phyloP scores from a whole-genome alignment of 2,113 vertebrate genomes.

The Ptilonorhynchus violaceus region DNA sequence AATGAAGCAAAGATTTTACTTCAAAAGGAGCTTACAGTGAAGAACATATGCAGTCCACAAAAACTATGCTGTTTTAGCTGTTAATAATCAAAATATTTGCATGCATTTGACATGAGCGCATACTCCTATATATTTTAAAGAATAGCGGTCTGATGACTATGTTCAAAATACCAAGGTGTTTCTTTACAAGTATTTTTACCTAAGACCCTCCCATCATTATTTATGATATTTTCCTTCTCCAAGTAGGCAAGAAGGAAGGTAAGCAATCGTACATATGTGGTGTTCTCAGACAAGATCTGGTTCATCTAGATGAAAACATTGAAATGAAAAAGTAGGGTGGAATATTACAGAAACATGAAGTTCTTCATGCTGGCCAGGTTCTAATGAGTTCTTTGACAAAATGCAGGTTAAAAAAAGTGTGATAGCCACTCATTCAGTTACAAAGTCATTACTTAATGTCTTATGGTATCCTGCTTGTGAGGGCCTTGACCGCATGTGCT shows the following conservation, averaged over 20 bases:
- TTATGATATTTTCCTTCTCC: neutral
- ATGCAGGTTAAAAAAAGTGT: neutral
- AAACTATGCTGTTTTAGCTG: neutral
- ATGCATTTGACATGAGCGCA: neutral
- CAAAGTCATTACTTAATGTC: neutral
- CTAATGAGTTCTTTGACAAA: neutral
- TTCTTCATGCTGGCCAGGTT: neutral
- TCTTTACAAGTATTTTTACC: neutral
- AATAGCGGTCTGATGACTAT: neutral
- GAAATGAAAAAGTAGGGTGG: neutral
- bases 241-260: neutral
- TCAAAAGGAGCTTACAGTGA: neutral
- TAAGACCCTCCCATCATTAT: fast-evolving
- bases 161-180: neutral
- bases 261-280: neutral
- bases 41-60: neutral
- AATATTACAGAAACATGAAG: neutral
- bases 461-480: neutral
- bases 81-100: neutral
- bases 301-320: neutral
- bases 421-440: neutral
- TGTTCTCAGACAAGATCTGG: neutral
- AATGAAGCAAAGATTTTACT: neutral
- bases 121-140: neutral
- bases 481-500: neutral